Conservation (phyloP, 2,113 vertebrate genomes). For the Crotophaga sulcirostris region DNA sequence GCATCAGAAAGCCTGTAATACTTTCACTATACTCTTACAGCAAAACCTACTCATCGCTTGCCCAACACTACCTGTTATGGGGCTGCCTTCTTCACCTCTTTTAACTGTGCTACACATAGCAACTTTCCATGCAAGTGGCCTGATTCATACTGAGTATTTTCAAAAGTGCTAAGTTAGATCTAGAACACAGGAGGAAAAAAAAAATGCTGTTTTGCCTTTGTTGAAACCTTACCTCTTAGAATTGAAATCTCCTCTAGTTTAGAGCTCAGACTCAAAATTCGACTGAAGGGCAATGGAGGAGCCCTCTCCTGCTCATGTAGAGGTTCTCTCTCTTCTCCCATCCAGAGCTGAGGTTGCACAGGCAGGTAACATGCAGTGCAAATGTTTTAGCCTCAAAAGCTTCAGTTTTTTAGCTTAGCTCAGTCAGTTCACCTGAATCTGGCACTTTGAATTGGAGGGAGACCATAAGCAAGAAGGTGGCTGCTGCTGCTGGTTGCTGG, state of each 20-base stretch:
- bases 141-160: not conserved
- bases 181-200: not conserved
- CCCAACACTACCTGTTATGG: not conserved
- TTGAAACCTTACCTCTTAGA: not conserved
- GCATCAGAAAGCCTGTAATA: not conserved
- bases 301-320: not conserved
- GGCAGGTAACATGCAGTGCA: not conserved
- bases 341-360: not conserved
- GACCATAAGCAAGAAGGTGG: not conserved
- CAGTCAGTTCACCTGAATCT: not conserved
- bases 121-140: not conserved
- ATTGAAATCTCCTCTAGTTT: not conserved
- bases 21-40: not conserved
- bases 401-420: not conserved
- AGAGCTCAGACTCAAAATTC: not conserved
- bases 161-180: not conserved
- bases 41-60: not conserved
- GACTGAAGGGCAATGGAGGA: not conserved
- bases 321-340: not conserved
- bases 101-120: not conserved
- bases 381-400: no score
- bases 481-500: not conserved
- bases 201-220: not conserved
- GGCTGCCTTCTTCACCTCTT: not conserved
- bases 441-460: not conserved